Evolutionary conservation across 2,797 vertebrate species (phyloP).

Genomic region (Danio tinwini): DNA sequence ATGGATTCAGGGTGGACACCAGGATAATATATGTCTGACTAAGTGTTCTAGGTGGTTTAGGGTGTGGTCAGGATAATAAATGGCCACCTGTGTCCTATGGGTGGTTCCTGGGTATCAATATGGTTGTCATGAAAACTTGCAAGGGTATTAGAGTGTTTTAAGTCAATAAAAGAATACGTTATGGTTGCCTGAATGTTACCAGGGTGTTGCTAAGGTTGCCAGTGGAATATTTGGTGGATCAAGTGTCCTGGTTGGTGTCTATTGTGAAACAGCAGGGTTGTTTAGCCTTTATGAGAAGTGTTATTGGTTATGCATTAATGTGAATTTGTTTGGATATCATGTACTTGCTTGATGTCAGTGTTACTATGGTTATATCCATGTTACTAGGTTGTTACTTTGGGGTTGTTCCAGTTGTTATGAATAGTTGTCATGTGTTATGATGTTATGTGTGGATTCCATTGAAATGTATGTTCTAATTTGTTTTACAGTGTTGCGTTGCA

Average conservation of each 20-base stretch:
- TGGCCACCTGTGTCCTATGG: background rate
- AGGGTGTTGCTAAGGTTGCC: background rate
- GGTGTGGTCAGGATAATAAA: background rate
- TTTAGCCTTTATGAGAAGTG: too few species aligned
- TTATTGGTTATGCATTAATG: background rate
- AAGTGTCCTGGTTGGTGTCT: background rate
- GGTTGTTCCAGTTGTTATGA: background rate
- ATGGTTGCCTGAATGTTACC: too few species aligned
- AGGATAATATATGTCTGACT: too few species aligned
- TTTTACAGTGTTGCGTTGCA: too few species aligned
- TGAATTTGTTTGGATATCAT: background rate
- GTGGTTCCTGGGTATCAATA: background rate
- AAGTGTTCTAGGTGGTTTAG: background rate
- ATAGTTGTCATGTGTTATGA: too few species aligned
- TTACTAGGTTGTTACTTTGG: background rate
- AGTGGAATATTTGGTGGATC: background rate
- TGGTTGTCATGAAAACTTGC: too few species aligned
- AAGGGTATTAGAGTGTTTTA: too few species aligned
- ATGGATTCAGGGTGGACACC: too few species aligned
- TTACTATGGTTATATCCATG: background rate
- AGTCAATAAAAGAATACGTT: too few species aligned
- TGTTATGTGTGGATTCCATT: too few species aligned
- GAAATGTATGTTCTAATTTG: too few species aligned
- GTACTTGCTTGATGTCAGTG: background rate
- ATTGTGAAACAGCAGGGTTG: too few species aligned